Percentiles rank a stretch among this genome's conserved stretches.
phyloP scores from a whole-genome alignment of 2,113 vertebrate species.

The Macroglossus sobrinus region DNA sequence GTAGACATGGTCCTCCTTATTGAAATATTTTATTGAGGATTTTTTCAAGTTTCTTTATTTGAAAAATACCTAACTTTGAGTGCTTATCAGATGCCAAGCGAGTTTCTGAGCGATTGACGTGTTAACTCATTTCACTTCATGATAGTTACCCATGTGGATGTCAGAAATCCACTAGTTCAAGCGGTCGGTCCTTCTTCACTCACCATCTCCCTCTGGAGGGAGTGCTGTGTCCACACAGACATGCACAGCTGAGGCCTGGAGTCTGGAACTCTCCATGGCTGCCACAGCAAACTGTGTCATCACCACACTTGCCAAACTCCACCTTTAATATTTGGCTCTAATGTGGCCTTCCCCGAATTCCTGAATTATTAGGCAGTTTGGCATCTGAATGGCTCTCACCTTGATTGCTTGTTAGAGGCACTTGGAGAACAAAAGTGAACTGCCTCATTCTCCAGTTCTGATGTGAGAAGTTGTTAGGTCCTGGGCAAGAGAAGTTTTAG shows the following conservation, averaged over 20 bases:
- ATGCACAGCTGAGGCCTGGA: background rate
- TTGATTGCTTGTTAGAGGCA: background rate
- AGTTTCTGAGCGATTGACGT: accelerated
- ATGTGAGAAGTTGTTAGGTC: background rate
- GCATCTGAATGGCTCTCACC: background rate
- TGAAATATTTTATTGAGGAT: background rate
- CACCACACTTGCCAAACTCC: background rate
- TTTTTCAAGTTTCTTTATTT: background rate
- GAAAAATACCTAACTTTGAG: background rate
- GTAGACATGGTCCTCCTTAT: background rate
- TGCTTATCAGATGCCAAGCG: background rate
- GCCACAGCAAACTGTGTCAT: accelerated
- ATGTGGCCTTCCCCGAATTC: background rate
- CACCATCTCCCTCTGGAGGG: background rate
- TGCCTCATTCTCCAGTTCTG: background rate
- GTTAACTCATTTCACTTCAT: background rate
- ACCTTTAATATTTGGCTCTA: background rate
- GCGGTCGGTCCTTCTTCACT: background rate
- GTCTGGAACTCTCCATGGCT: background rate
- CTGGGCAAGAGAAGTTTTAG: background rate
- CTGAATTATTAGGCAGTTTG: background rate
- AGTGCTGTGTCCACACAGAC: accelerated
- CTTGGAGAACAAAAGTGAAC: background rate
- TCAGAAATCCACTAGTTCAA: background rate
- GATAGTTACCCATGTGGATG: background rate